phyloP scores from a whole-genome alignment of 2,888 invertebrate genomes.

The Vesta saturnalis region DNA sequence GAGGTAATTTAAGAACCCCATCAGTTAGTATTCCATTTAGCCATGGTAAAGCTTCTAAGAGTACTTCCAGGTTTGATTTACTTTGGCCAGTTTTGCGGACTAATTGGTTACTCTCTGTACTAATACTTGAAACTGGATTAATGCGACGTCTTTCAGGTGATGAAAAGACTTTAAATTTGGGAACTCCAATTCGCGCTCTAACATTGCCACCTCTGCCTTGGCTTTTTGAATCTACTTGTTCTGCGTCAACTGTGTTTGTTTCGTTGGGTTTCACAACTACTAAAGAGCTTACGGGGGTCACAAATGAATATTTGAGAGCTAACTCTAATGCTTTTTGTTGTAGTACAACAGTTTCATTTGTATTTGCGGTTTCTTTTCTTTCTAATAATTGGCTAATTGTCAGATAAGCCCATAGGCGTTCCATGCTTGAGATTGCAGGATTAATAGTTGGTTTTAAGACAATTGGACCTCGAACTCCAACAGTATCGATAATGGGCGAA shows the following conservation, averaged over 20 bases:
- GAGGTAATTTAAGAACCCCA: not conserved
- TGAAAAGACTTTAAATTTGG: not conserved
- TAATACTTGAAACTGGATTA: not conserved
- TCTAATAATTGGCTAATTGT: slow-evolving; percentile 73
- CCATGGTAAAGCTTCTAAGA: not conserved
- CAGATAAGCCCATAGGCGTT: slow-evolving; percentile 74
- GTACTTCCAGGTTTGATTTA: not conserved
- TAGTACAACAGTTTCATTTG: slow-evolving; percentile 49
- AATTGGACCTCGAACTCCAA: slow-evolving; percentile 10
- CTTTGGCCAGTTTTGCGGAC: not conserved
- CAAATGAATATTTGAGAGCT: slow-evolving; percentile 73
- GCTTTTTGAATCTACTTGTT: not conserved
- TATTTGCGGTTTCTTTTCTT: slow-evolving; percentile 47
- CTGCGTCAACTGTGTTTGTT: slow-evolving; percentile 47
- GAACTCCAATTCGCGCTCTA: not conserved
- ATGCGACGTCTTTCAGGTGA: not conserved
- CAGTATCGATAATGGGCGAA: slow-evolving; percentile 6
- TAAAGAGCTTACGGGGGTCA: slow-evolving; percentile 73
- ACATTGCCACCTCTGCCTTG: slow-evolving; percentile 3
- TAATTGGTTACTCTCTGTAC: not conserved
- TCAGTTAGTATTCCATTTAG: not conserved
- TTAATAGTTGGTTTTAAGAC: slow-evolving; percentile 16
- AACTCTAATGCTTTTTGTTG: slow-evolving; percentile 66
- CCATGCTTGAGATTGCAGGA: slow-evolving; percentile 49
- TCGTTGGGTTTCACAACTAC: slow-evolving; percentile 72